phyloP scores from a whole-genome alignment of 2,797 vertebrate genomes.

The Acipenser transmontanus region DNA sequence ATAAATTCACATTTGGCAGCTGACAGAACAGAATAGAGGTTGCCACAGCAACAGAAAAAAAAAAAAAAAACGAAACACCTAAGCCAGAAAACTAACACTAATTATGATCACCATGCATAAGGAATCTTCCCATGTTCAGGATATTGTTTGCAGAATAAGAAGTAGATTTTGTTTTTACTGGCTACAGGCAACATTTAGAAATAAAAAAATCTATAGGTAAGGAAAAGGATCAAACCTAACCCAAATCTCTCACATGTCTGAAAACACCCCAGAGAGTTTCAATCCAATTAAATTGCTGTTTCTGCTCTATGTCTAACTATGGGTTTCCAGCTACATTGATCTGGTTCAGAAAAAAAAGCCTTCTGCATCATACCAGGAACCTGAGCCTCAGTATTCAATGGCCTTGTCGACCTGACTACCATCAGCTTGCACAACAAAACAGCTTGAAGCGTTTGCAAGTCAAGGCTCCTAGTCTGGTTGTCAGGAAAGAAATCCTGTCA shows the following conservation, averaged over 20 bases:
- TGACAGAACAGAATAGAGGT: slow-evolving; percentile 52
- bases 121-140: slow-evolving; percentile 13
- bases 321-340: neutral
- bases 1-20: slow-evolving; percentile 55
- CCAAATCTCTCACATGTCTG: neutral
- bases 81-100: slow-evolving; percentile 45
- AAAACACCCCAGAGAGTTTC: neutral
- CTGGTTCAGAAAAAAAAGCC: no score
- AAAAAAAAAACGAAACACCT: slow-evolving; percentile 29
- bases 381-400: no score
- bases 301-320: neutral
- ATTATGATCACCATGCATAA: slow-evolving; percentile 50
- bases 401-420: no score
- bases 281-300: neutral
- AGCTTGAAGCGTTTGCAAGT: no score
- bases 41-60: slow-evolving; percentile 54
- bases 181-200: neutral
- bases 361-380: no score
- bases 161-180: neutral
- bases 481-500: no score
- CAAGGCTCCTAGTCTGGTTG: no score
- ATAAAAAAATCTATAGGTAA: neutral
- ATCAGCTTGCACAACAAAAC: no score
- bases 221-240: neutral
- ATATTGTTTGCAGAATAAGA: neutral